Conservation (phyloP, 2,888 invertebrate genomes). For the Conus canariensis region DNA sequence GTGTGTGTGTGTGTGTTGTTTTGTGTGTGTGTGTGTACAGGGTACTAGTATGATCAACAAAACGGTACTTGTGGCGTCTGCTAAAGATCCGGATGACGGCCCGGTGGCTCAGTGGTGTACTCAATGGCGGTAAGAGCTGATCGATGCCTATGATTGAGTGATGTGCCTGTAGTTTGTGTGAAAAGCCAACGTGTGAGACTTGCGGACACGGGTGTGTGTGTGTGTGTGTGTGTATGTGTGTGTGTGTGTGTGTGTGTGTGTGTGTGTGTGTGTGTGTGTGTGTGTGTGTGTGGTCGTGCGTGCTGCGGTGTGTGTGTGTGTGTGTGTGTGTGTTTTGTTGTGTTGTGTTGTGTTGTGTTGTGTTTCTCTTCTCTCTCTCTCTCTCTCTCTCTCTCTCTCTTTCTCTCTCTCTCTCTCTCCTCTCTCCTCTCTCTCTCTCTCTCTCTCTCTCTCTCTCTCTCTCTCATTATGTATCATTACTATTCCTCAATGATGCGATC, state of each 20-base stretch:
- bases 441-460: conserved; percentile 18
- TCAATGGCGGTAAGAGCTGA: conserved; percentile 58
- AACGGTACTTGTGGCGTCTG: conserved; percentile 55
- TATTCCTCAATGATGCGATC: too few relatives aligned
- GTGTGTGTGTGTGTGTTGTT: conserved; percentile 29
- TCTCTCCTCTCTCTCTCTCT: background rate
- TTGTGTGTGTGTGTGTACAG: conserved; percentile 28
- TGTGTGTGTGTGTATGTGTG: too few relatives aligned
- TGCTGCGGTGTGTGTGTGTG: background rate
- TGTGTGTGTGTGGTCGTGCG: too few relatives aligned
- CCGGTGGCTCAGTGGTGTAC: conserved; percentile 56
- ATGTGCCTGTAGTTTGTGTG: background rate
- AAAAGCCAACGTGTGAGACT: background rate
- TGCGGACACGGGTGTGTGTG: background rate
- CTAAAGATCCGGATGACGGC: conserved; percentile 62
- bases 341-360: background rate
- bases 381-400: conserved; percentile 18
- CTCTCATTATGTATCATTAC: background rate
- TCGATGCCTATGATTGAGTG: background rate
- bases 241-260: background rate
- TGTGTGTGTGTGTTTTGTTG: background rate
- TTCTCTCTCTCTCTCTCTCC: background rate
- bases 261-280: background rate
- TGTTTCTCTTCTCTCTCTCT: conserved; percentile 1
- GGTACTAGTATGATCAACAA: background rate